Evolutionary conservation across 2,888 invertebrate species (phyloP), one percentile per base, ranked within the genome.

Genomic region (Gerris lacustris): DNA sequence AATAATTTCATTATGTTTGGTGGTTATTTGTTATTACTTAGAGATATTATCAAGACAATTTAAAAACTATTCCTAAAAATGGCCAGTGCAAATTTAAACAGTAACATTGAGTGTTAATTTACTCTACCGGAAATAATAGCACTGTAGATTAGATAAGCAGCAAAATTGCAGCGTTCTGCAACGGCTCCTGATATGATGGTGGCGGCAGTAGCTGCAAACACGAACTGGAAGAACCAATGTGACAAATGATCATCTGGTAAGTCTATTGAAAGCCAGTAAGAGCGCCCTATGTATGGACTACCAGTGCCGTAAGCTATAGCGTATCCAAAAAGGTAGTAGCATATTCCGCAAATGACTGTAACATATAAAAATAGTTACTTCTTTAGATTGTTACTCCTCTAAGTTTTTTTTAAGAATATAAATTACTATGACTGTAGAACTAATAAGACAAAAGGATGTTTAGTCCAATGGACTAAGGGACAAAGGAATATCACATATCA

Each of bases 181-280:
- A 85, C 81, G 0, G 84, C 82, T 6, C 85, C 83, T 0, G 83
- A 82, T 6, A 84, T 81, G 67, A 84, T 83, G 44, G 84, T 85
- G 45, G 84, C 82, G 0, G 84, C 82, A 0, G 84, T 84, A n/a
- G 84, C 84, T 0, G 84, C 84, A 75, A 84, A 84, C 17, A 83
- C 81, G 75, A 82, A 83, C 77, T 85, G 84, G 78, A 84, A 85
- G 78, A 84, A 84, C 81, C 82, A 80, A 6, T 77, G 76, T 9
- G 78, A 76, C 71, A 76, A 73, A 6, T 73, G 69, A 44, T 64
- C 72, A 66, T 73, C 75, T 1, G 75, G 75, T 67, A 77, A 63
- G 2, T 76, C 77, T 5, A 71, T 68, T n/a, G 77, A 76, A 0
- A 76, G 77, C 73, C 75, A 78, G 68, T 73, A 74, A 9, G 75